phyloP scores from a whole-genome alignment of 2,888 invertebrate species.

The Perithous albicinctus region DNA sequence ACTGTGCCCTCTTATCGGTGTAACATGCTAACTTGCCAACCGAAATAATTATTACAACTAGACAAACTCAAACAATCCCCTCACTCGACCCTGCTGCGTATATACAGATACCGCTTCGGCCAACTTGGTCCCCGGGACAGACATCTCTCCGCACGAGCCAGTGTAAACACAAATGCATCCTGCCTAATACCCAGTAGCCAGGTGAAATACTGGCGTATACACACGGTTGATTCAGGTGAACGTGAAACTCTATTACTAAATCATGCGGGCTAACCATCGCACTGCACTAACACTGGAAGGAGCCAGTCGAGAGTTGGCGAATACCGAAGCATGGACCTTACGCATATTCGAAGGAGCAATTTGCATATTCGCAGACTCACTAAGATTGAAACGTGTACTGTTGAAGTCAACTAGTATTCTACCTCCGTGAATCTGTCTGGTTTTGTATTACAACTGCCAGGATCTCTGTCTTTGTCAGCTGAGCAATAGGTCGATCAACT shows the following conservation, averaged over 20 bases:
- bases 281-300: constrained; percentile 50
- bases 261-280: constrained; percentile 37
- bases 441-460: not conserved
- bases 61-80: constrained; percentile 74
- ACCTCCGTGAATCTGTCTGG: not conserved
- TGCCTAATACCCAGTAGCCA: constrained; percentile 28
- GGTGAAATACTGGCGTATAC: constrained; percentile 44
- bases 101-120: constrained; percentile 59
- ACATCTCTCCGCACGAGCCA: constrained; percentile 37
- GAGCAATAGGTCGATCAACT: not conserved
- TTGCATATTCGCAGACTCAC: not conserved
- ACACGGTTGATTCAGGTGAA: constrained; percentile 36
- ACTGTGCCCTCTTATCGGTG: constrained; percentile 21
- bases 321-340: constrained; percentile 25
- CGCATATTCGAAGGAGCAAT: constrained; percentile 32
- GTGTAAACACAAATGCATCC: constrained; percentile 59
- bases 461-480: not conserved
- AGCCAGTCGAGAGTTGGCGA: constrained; percentile 15
- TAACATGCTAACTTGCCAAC: constrained; percentile 52
- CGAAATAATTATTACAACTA: constrained; percentile 78
- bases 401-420: not conserved
- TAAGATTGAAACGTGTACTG: not conserved
- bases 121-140: constrained; percentile 27
- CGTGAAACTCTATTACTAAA: constrained; percentile 44
- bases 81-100: constrained; percentile 32